Base-by-base conservation (phyloP, 2,888 invertebrate species). In the Macaria notata region DNA sequence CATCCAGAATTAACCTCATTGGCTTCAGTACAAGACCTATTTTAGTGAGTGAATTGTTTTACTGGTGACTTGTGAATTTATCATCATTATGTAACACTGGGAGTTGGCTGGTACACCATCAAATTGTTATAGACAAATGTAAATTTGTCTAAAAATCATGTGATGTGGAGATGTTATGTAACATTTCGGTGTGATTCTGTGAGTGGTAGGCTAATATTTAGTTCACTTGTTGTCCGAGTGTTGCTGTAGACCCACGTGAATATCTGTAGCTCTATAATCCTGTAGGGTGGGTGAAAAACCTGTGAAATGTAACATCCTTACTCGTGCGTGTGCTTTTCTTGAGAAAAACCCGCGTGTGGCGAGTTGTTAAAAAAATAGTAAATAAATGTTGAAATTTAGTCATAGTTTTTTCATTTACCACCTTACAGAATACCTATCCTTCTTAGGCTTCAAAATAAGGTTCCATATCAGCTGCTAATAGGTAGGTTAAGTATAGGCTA, bases 121-220 rank as follows among this genome's bases (percentile, higher is more conserved):
- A 71, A 73, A 69, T 67, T 67, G 64, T 60, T 69, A 59, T 64
- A 45, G 54, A 59, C 49, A 50, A n/a, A 54, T 77, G 81, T 83
- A 79, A 76, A 81, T 75, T 79, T 79, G 66, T 78, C 70, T 73
- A 71, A 74, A 19, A 81, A 82, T 82, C 84, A 83, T 86, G 85
- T 88, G 86, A 84, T 82, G 75, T 41, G 67, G 76, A 77, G 71
- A 73, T 81, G 81, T 88, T 89, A 88, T 87, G 78, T 85, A 87
- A 88, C 81, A 67, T 67, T 71, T 69, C 76, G 75, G 72, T 76
- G 73, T 73, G 75, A 73, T 73, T 75, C 73, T 72, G 74, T 75
- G 76, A 71, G 75, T 75, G 77, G 75, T 70, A 73, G 67, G 71
- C 73, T 75, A 71, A 71, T 67, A 64, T 69, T 74, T 73, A 76